phyloP scores from a whole-genome alignment of 2,888 invertebrate genomes.

The Cephus runcator region DNA sequence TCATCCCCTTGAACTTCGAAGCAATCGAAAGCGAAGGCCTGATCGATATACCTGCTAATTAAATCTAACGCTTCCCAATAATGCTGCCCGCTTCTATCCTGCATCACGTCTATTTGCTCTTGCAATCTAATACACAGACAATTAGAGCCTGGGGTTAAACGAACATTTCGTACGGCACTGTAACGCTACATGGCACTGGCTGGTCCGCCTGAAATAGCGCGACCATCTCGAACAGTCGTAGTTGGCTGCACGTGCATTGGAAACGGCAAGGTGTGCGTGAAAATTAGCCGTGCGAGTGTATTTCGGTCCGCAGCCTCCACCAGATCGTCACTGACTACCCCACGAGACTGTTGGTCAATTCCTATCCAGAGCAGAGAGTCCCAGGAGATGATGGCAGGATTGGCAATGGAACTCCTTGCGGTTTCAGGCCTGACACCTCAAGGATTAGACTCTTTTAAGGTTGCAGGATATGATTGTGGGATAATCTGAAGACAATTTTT shows the following conservation, averaged over 20 bases:
- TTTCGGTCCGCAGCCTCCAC: conserved; percentile 54
- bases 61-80: neutral
- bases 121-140: neutral
- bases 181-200: conserved; percentile 47
- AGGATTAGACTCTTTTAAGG: neutral
- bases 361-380: neutral
- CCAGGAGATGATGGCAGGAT: neutral
- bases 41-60: neutral
- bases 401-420: neutral
- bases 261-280: conserved; percentile 34
- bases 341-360: conserved; percentile 21
- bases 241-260: conserved; percentile 40
- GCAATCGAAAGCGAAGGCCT: neutral
- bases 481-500: too few relatives aligned
- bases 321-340: conserved; percentile 39
- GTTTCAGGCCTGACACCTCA: neutral
- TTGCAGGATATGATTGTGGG: too few relatives aligned
- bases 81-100: neutral
- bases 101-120: neutral
- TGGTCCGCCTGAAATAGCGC: conserved; percentile 59
- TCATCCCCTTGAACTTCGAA: too few relatives aligned
- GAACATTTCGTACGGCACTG: conserved; percentile 42
- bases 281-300: conserved; percentile 54
- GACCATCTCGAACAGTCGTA: conserved; percentile 44
- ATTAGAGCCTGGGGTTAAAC: conserved; percentile 21